Evolutionary conservation across 1,140 invertebrate species (phyloP), one percentile per base, ranked within the genome.

Genomic region (Protaetia brevitarsis): DNA sequence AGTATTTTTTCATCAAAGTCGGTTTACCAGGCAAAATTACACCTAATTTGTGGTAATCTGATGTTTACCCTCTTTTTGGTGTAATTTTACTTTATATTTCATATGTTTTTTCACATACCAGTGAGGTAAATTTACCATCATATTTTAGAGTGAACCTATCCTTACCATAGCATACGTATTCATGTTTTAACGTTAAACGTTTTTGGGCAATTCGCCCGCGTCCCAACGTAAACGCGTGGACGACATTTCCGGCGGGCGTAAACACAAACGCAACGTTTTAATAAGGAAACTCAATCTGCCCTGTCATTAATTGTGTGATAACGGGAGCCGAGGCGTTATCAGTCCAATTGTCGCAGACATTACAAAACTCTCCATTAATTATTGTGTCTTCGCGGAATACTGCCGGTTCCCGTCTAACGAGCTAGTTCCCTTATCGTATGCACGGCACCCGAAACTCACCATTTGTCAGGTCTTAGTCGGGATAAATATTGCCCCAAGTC

Each of bases 231-330:
- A n/a, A n/a, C n/a, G n/a, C n/a, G n/a, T n/a, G n/a, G 34, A 8
- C 34, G 34, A 57, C 51, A 21, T 28, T 23, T 57, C 51, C 63
- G 62, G 60, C 27, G 59, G n/a, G n/a, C n/a, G n/a, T n/a, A n/a
- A n/a, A n/a, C 34, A 3, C 4, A 11, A 37, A 16, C 34, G 10
- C 16, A 13, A 13, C 11, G 11, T 37, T 69, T 69, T 37, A 56
- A 58, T 62, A 63, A 61, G 57, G 68, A 64, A 70, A 70, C 69
- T 70, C 66, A 66, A 70, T 70, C 69, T 68, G 62, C 31, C 68
- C 64, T 64, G 66, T 70, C 69, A 70, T 70, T 70, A 70, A 70
- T 70, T 70, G 66, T 70, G 56, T 67, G 69, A 70, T 70, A 70
- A 70, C 66, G 13, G n/a, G 2, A 13, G 13, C 16, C 57, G 66